These are phyloP conservation scores for Gryon sp. DNA, from an alignment of 1,140 invertebrate species.

Conservation along the genomic window DNA sequence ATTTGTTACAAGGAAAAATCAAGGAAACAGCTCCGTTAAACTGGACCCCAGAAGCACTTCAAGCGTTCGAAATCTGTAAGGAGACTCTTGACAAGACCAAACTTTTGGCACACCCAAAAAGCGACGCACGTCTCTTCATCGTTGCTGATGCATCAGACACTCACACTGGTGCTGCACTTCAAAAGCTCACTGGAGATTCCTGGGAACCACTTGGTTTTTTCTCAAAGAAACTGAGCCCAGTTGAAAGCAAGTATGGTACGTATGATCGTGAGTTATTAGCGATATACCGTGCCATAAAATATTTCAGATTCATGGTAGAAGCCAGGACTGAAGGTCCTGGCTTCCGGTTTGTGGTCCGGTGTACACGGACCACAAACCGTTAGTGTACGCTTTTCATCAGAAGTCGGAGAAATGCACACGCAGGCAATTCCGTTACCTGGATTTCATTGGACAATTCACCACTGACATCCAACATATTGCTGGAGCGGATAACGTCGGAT, in stretches of 20 bases:
- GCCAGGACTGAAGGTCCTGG: too few species aligned
- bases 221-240: not conserved
- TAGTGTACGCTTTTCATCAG: not conserved
- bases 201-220: conserved; percentile 1
- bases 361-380: not conserved
- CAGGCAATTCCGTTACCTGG: conserved; percentile 64
- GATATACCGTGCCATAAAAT: conserved; percentile 4
- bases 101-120: not conserved
- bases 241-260: not conserved
- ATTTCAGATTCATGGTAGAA: conserved; percentile 6
- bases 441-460: conserved; percentile 69
- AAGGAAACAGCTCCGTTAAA: not conserved
- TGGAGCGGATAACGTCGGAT: not conserved
- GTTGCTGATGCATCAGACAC: too few species aligned
- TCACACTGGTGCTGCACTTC: not conserved
- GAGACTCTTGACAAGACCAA: not conserved
- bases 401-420: conserved; percentile 15
- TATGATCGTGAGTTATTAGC: not conserved
- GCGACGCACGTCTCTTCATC: too few species aligned
- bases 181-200: not conserved
- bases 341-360: too few species aligned
- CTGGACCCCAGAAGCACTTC: too few species aligned
- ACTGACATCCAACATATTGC: conserved; percentile 20
- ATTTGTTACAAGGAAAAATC: not conserved
- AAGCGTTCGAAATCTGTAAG: not conserved